Conservation (phyloP, 2,113 vertebrate genomes). For the Rhizomys pruinosus region DNA sequence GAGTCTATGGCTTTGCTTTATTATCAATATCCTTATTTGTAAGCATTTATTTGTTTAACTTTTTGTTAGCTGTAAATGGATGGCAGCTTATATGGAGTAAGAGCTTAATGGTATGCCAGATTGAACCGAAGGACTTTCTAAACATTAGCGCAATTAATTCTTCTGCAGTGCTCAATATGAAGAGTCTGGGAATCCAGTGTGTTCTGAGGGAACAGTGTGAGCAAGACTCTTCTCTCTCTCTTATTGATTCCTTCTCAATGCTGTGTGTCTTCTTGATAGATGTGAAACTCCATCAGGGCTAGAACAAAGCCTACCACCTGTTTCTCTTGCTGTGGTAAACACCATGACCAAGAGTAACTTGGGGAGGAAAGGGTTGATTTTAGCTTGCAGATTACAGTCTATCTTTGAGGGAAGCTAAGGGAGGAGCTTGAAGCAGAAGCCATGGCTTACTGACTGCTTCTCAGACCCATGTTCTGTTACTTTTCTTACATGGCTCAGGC, state of each 20-base stretch:
- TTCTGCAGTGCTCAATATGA: accelerated
- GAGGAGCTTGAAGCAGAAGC: too few species aligned
- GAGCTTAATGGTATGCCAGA: not conserved
- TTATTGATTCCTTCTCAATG: not conserved
- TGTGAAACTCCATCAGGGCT: not conserved
- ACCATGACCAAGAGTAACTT: too few species aligned
- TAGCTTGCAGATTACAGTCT: too few species aligned
- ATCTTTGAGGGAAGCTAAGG: too few species aligned
- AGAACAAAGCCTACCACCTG: not conserved
- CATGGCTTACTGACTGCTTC: too few species aligned
- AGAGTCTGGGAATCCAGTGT: not conserved
- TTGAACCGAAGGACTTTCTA: not conserved
- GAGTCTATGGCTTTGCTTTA: not conserved
- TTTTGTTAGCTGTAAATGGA: not conserved
- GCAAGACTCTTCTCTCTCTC: not conserved
- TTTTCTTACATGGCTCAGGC: too few species aligned
- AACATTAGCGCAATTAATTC: not conserved
- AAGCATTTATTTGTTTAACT: conserved; percentile 52
- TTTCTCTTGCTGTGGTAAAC: too few species aligned
- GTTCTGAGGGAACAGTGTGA: not conserved
- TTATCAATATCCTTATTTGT: not conserved
- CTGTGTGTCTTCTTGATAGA: not conserved
- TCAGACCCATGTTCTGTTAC: too few species aligned
- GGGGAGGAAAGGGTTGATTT: too few species aligned
- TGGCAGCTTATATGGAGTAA: not conserved